Percentiles rank a stretch among this genome's conserved stretches.
Conservation (phyloP, 2,113 vertebrate genomes). For the Psilopsiagon aymara region DNA sequence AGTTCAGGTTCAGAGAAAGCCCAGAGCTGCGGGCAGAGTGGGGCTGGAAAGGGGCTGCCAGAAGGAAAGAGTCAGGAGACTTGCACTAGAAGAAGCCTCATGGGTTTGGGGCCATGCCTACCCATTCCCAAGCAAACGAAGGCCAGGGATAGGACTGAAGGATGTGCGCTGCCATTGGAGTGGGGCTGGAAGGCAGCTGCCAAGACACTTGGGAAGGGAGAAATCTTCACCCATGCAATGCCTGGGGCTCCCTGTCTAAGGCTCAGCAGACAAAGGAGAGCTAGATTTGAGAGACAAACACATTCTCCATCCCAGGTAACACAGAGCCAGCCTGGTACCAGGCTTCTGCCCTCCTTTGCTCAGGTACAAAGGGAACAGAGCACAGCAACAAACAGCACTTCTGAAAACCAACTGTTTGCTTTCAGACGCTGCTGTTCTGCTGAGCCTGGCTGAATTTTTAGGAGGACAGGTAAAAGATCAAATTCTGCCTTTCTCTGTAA, state of each 20-base stretch:
- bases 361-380: background rate
- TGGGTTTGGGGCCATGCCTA: background rate
- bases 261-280: background rate
- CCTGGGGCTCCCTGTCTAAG: background rate
- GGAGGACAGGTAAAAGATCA: background rate
- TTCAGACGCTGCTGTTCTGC: background rate
- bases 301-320: background rate
- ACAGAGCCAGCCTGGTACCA: background rate
- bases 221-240: background rate
- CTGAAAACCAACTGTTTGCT: constrained; percentile 27
- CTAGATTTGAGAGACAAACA: background rate
- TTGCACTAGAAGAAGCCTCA: background rate
- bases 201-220: background rate
- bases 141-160: background rate
- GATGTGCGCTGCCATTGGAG: background rate
- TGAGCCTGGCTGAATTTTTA: background rate
- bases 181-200: background rate
- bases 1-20: background rate
- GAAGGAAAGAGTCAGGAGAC: background rate
- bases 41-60: background rate
- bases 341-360: background rate
- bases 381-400: background rate
- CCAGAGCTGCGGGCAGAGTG: background rate
- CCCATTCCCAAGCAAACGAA: background rate
- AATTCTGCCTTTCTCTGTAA: background rate